phyloP scores from a whole-genome alignment of 2,797 vertebrate species.

The Cyprinodon diabolis region DNA sequence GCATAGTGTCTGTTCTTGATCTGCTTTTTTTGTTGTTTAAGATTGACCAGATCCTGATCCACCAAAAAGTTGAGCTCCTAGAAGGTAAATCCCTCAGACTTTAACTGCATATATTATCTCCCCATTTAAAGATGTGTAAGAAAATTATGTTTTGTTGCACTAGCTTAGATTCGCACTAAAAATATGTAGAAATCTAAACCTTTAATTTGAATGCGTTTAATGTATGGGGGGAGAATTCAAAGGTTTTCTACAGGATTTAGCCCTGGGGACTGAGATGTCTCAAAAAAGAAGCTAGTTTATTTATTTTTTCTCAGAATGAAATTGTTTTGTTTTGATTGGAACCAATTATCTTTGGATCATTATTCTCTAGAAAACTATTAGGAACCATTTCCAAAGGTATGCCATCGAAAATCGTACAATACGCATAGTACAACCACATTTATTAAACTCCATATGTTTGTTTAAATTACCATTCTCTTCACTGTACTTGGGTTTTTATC shows the following conservation, averaged over 20 bases:
- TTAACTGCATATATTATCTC: no score
- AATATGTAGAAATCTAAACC: not conserved
- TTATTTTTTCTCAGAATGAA: no score
- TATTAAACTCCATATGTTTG: not conserved
- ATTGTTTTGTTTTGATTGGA: not conserved
- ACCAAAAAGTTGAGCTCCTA: constrained; percentile 87
- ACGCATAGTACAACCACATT: not conserved
- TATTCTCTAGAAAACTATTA: not conserved
- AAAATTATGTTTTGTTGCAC: no score
- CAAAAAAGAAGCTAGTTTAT: no score
- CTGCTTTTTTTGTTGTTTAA: constrained; percentile 47
- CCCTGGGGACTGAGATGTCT: not conserved
- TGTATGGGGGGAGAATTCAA: not conserved
- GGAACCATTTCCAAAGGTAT: not conserved
- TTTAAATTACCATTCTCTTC: not conserved
- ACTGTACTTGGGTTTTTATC: no score
- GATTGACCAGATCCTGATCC: constrained; percentile 90
- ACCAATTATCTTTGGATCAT: not conserved
- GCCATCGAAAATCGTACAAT: not conserved
- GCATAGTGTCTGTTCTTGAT: not conserved
- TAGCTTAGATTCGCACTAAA: not conserved
- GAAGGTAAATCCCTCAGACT: constrained; percentile 78
- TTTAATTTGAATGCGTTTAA: not conserved
- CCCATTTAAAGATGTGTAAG: no score
- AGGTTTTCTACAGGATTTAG: not conserved